phyloP scores from a whole-genome alignment of 2,113 vertebrate genomes.

The Talpa occidentalis region DNA sequence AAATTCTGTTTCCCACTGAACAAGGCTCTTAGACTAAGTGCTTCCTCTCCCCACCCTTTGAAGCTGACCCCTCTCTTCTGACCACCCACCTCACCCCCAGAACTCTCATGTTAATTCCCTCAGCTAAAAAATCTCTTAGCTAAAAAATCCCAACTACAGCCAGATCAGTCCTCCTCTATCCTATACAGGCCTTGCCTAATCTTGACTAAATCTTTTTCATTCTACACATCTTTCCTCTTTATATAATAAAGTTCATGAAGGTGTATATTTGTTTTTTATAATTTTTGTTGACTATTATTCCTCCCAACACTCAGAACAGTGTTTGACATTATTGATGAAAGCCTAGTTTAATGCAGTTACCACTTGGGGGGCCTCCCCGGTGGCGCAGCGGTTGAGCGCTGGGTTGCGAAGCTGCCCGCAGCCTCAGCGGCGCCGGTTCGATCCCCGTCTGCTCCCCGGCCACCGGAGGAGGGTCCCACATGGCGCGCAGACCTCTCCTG shows the following conservation, averaged over 20 bases:
- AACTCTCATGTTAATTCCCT: background rate
- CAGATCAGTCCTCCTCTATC: background rate
- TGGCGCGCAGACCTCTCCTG: no score
- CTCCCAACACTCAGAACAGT: background rate
- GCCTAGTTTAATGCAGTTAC: background rate
- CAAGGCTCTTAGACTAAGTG: background rate
- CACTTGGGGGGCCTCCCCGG: no score
- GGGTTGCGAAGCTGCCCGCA: no score
- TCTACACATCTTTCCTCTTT: background rate
- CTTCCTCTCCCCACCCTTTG: background rate
- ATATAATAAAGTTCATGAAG: background rate
- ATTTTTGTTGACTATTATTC: background rate
- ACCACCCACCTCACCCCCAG: background rate
- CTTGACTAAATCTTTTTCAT: background rate
- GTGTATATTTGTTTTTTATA: background rate
- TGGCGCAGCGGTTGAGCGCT: no score
- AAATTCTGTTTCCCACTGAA: background rate
- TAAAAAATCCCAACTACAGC: background rate
- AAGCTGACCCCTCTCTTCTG: background rate
- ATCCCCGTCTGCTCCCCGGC: no score
- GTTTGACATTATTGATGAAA: background rate
- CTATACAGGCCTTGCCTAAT: background rate
- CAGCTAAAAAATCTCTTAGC: no score
- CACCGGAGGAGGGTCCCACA: no score
- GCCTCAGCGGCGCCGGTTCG: no score